Base-by-base conservation (phyloP, 2,888 invertebrate species). In the Mythimna lalbum region DNA sequence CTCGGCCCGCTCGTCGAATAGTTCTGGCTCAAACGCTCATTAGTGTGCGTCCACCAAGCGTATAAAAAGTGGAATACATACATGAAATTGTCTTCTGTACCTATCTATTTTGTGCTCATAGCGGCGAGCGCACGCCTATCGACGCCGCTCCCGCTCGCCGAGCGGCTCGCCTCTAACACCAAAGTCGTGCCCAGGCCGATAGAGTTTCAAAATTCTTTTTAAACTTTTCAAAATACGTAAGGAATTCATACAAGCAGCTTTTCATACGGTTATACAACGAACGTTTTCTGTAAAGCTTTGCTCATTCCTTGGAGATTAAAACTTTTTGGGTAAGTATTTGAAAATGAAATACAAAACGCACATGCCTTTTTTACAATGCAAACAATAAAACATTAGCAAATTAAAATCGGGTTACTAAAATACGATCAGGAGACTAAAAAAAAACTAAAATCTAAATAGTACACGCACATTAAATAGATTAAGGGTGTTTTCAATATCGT, bases 341-440 rank as follows among this genome's bases (percentile, higher is more conserved):
- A 43, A 61, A 64, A 71, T 0, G 6, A 67, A 66, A 70, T 68
- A 72, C 67, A 43, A 60, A 27, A 83, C 72, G 68, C 63, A 80
- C 83, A 84, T 83, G 83, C 80, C 80, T 73, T 77, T n/a, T 73
- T 63, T 43, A 80, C 27, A 74, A 75, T 66, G 78, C 80, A 80
- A 78, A 66, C 72, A 78, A 76, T 50, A 57, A 78, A 68, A 70
- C 55, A 83, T 64, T 71, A 64, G 81, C 77, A 76, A 60, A 73
- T 36, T 52, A 63, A 63, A 49, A 53, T 33, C 6, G 17, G 23
- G 62, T 65, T 43, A 60, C 53, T 69, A 69, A 66, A 49, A 60
- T 4, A 31, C 27, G 23, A 12, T 12, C 19, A 55, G 21, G 43
- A 47, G 63, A 63, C 31, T 43, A 23, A n/a, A 31, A 27, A 39